These are phyloP conservation scores for Tachysurus fulvidraco DNA, from an alignment of 2,113 vertebrate species.

Conservation along the genomic window DNA sequence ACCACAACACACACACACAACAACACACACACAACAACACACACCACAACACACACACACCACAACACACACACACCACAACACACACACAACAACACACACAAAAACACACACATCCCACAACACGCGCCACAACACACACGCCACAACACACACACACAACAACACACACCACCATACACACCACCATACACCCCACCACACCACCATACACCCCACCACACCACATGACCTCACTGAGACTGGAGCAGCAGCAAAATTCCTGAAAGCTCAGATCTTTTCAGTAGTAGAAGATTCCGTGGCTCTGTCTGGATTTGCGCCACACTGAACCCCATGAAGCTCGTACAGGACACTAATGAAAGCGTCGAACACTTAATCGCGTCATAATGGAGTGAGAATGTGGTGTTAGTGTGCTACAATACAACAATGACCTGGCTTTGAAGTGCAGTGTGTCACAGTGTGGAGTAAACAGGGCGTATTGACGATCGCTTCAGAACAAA, in stretches of 20 bases:
- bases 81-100: no score
- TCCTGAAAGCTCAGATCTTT: neutral
- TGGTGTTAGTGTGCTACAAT: neutral
- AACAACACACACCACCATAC: no score
- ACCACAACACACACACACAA: no score
- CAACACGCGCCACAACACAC: no score
- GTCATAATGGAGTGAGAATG: neutral
- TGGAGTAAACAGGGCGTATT: neutral
- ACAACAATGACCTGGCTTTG: neutral
- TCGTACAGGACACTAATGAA: neutral
- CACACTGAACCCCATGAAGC: neutral
- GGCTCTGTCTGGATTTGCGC: neutral
- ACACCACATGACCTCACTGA: neutral
- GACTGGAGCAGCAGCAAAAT: neutral
- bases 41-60: no score
- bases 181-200: no score
- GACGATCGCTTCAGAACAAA: neutral
- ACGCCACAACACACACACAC: no score
- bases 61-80: no score
- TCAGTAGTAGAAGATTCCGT: neutral
- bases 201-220: no score
- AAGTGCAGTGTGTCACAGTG: neutral
- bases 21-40: no score
- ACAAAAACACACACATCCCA: no score
- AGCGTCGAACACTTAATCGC: neutral